Evolutionary conservation across 2,113 vertebrate species (phyloP), one percentile per base, ranked within the genome.

Genomic region (Felis chaus): DNA sequence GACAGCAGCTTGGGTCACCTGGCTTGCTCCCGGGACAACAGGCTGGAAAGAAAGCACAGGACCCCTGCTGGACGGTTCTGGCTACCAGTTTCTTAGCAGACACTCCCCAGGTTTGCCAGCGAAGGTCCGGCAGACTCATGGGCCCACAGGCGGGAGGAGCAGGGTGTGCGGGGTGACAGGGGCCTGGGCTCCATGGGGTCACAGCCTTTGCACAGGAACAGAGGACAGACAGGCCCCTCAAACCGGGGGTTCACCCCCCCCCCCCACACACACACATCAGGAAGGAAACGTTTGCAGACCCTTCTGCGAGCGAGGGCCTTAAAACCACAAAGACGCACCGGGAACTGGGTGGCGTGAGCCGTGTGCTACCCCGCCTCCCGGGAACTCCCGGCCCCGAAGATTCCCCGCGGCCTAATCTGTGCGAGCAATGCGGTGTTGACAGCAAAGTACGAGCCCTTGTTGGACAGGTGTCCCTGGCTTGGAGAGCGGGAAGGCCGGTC

Each of bases 381-480:
- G 0, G 68, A 7, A 23, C 68, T 78, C 39, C 73, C 45, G 19
- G 65, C 23, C 92, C 50, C 25, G 4, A 73, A 91, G 81, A 89
- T 76, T 95, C 95, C 91, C 71, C 0, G 14, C 1, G 31, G 84
- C 81, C 84, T 94, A 68, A 95, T 97, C 94, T 65, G 92, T 92
- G 95, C 88, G 97, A 96, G 33, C 48, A 94, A 96, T 10, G 21
- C 0, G 0, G 66, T 68, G 96, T 39, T 91, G 93, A 96, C 97
- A 97, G 95, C 87, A 1, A 3, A 2, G 33, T 0, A 45, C 45
- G 57, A 87, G 65, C 94, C 76, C 53, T 36, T 1, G 61, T 33
- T 23, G 41, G 81, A 97, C 96, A 94, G 97, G 94, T 96, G 96
- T 87, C 82, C 89, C 3, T 63, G 53, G 69, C 85, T 69, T 95